Conservation (phyloP, 2,113 vertebrate species). For the Xiphophorus hellerii region DNA sequence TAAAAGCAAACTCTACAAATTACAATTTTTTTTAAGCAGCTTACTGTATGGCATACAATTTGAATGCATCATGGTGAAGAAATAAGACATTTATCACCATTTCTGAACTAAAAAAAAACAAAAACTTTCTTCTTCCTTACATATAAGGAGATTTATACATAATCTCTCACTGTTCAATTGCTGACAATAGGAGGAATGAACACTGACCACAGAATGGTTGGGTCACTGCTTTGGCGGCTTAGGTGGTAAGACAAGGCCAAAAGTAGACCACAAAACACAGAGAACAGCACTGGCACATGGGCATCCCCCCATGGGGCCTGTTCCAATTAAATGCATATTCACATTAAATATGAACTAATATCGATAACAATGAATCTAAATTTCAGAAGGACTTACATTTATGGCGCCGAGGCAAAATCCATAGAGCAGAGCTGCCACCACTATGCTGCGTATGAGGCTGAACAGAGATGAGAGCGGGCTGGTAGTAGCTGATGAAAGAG, state of each 20-base stretch:
- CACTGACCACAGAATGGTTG: conserved; percentile 88
- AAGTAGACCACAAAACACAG: conserved; percentile 90
- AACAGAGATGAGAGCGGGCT: conserved; percentile 89
- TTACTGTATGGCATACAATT: no score
- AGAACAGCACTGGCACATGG: conserved; percentile 91
- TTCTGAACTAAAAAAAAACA: not conserved
- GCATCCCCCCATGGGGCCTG: conserved; percentile 88
- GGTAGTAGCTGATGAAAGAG: conserved; percentile 83
- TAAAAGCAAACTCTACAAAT: no score
- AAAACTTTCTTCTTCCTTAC: not conserved
- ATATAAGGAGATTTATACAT: not conserved
- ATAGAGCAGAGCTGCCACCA: conserved; percentile 86
- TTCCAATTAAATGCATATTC: not conserved
- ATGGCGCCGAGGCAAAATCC: conserved; percentile 91
- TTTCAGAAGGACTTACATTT: conserved; percentile 78
- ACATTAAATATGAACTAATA: not conserved
- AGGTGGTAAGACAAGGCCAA: conserved; percentile 90
- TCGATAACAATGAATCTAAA: not conserved
- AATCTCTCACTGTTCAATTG: no score
- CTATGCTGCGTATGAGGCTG: conserved; percentile 86
- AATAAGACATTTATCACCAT: not conserved
- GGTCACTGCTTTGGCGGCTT: conserved; percentile 92
- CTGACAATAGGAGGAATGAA: not conserved
- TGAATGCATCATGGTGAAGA: not conserved
- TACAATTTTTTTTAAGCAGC: no score